Percentiles rank a stretch among this genome's conserved stretches.
Conservation (phyloP, 2,113 vertebrate species). For the Ailurus styani region DNA sequence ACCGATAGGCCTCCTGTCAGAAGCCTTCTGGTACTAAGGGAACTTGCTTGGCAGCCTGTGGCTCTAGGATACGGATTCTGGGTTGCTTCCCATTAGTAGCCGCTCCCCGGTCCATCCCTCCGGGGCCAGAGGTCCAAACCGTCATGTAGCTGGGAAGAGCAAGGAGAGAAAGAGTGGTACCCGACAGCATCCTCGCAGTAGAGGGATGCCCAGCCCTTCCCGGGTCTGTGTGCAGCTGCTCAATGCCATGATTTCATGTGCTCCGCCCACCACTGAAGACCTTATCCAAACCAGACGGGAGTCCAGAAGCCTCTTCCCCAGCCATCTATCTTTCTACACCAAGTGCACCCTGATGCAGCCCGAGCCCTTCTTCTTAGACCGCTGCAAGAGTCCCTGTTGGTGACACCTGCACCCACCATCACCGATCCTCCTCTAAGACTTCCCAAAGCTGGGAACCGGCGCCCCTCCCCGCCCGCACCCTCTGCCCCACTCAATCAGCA, state of each 20-base stretch:
- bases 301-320: not conserved
- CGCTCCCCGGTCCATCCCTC: not conserved
- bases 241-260: not conserved
- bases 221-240: not conserved
- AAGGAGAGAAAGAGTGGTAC: fast-evolving
- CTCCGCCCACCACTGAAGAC: no score
- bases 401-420: not conserved
- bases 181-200: not conserved
- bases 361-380: not conserved
- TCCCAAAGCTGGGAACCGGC: not conserved
- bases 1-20: not conserved
- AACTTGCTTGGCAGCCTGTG: not conserved
- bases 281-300: not conserved
- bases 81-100: not conserved
- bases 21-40: not conserved
- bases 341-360: not conserved
- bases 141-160: not conserved
- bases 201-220: no score
- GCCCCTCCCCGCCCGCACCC: no score
- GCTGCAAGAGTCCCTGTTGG: not conserved
- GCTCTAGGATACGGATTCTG: not conserved
- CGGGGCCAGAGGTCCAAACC: not conserved
- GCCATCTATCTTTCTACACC: not conserved
- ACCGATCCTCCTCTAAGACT: not conserved
- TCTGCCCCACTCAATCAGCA: not conserved